A percentile compares a stretch with the other conserved stretches of the same genome.
Conservation (phyloP, 2,113 vertebrate species). For the Mirounga angustirostris region DNA sequence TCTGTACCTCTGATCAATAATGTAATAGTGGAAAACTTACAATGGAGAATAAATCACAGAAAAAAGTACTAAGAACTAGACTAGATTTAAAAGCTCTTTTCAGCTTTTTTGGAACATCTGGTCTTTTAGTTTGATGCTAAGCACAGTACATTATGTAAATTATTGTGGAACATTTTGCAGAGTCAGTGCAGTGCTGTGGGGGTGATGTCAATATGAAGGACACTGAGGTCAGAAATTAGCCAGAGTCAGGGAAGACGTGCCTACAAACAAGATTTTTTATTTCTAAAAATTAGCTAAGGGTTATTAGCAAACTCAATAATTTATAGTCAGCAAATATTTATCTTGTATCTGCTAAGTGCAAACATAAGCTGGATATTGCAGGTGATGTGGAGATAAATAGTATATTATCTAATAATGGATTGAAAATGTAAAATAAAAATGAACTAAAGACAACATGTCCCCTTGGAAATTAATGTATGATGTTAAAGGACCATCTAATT, state of each 20-base stretch:
- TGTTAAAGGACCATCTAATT: background rate
- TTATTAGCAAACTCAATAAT: conserved; percentile 14
- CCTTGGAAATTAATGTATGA: background rate
- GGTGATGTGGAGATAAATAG: background rate
- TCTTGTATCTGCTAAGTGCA: background rate
- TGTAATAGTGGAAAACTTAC: background rate
- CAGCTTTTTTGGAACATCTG: conserved; percentile 40
- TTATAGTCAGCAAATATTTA: background rate
- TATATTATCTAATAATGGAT: background rate
- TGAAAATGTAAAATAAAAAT: conserved; percentile 22
- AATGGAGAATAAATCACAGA: background rate
- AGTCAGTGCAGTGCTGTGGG: background rate
- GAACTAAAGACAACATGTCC: background rate
- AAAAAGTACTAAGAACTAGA: background rate
- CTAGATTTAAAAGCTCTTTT: background rate
- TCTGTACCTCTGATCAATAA: background rate
- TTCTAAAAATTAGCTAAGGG: background rate
- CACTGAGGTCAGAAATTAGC: conserved; percentile 16
- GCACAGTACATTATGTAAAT: conserved; percentile 38
- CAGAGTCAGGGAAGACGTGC: background rate
- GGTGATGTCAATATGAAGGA: background rate
- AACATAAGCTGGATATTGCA: background rate
- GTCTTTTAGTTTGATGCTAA: conserved; percentile 24
- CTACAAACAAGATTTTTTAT: conserved; percentile 8
- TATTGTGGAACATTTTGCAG: background rate